Conservation (phyloP, 2,888 invertebrate species). For the Drosophila histrio region DNA sequence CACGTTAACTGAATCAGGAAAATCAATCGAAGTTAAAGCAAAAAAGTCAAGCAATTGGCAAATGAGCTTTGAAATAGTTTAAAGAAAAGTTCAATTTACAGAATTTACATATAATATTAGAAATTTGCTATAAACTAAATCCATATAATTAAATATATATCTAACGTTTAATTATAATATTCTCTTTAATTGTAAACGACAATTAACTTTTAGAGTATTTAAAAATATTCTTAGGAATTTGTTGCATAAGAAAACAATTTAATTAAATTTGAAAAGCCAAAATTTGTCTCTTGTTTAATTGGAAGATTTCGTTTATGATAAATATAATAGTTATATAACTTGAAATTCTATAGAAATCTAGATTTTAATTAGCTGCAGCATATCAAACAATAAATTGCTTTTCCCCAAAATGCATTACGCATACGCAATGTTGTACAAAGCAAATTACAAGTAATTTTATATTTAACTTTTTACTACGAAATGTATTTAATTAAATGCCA, state of each 20-base stretch:
- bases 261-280: too few species aligned
- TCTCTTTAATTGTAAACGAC: too few species aligned
- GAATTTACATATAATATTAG: background rate
- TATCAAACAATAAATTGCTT: too few species aligned
- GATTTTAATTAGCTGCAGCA: background rate
- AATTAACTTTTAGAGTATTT: too few species aligned
- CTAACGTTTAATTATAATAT: background rate
- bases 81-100: background rate
- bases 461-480: background rate
- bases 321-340: background rate
- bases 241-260: too few species aligned
- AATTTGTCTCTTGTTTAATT: background rate
- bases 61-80: background rate
- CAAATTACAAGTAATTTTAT: too few species aligned
- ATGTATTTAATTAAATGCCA: conserved; percentile 11
- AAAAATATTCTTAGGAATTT: too few species aligned
- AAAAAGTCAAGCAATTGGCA: conserved; percentile 6
- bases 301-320: background rate
- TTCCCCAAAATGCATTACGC: background rate
- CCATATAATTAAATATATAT: background rate
- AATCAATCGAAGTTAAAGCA: conserved; percentile 11
- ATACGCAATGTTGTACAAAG: conserved; percentile 14
- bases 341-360: background rate
- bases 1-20: background rate
- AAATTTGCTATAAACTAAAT: background rate